Evolutionary conservation across 2,888 invertebrate species (phyloP).

Genomic region (Macrophya annulata): DNA sequence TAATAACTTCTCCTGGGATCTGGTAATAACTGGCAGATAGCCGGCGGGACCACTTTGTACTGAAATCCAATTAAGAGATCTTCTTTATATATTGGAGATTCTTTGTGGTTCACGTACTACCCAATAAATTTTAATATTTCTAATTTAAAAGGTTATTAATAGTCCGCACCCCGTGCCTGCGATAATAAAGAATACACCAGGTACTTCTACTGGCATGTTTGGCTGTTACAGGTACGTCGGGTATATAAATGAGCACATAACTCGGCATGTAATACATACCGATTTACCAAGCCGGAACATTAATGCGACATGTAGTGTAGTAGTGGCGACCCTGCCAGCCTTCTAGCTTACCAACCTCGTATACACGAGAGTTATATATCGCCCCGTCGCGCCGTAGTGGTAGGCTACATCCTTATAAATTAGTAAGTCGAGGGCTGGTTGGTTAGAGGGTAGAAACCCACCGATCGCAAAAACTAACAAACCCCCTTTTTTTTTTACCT

Average conservation of each 20-base stretch:
- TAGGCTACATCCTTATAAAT: constrained; percentile 52
- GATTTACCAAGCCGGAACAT: constrained; percentile 47
- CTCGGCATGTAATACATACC: constrained; percentile 42
- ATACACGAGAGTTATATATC: constrained; percentile 49
- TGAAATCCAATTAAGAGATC: constrained; percentile 51
- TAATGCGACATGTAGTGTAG: constrained; percentile 50
- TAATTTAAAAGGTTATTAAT: constrained; percentile 46
- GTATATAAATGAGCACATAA: constrained; percentile 47
- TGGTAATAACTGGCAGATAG: constrained; percentile 32
- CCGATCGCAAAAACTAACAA: constrained; percentile 35
- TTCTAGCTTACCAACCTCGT: constrained; percentile 30
- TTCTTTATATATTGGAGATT: constrained; percentile 32
- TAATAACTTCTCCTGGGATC: constrained; percentile 38
- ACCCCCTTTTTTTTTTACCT: neutral
- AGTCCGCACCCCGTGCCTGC: neutral
- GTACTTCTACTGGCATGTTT: neutral
- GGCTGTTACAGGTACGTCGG: constrained; percentile 5
- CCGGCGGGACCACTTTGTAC: constrained; percentile 46
- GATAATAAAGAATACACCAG: constrained; percentile 21
- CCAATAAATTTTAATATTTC: constrained; percentile 54
- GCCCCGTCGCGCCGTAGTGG: constrained; percentile 41
- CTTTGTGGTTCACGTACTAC: constrained; percentile 34
- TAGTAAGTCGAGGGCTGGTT: constrained; percentile 48
- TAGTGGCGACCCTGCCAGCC: constrained; percentile 32
- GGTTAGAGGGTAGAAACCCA: constrained; percentile 16